Percentiles rank a stretch among this genome's conserved stretches.
Conservation (phyloP, 2,797 vertebrate species). For the Poeciliopsis turneri region DNA sequence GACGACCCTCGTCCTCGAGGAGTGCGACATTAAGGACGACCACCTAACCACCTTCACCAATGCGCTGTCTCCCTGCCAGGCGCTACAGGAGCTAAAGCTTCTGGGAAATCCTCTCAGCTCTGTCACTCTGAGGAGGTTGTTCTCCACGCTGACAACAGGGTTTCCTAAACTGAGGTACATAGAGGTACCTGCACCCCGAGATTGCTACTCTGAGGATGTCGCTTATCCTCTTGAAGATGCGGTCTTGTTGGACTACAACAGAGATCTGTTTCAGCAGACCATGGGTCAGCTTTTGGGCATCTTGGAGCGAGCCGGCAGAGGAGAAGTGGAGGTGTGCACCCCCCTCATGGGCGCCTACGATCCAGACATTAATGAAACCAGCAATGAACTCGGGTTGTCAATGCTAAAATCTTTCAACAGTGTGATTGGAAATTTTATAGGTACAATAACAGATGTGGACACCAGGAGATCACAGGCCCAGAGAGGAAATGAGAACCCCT, state of each 20-base stretch:
- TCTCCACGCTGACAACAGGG: conserved; percentile 76
- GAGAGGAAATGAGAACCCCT: conserved; percentile 9
- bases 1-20: conserved; percentile 85
- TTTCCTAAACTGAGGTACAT: conserved; percentile 85
- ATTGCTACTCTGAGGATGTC: conserved; percentile 87
- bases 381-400: conserved; percentile 87
- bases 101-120: conserved; percentile 91
- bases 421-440: conserved; percentile 86
- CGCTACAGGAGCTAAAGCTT: conserved; percentile 87
- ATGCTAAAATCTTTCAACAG: conserved; percentile 89
- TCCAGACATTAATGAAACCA: conserved; percentile 91
- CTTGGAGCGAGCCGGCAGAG: conserved; percentile 83
- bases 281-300: conserved; percentile 81
- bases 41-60: conserved; percentile 80
- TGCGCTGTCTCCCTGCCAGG: conserved; percentile 81
- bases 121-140: conserved; percentile 80
- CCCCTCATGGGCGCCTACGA: conserved; percentile 90
- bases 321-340: conserved; percentile 84
- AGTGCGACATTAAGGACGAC: conserved; percentile 87
- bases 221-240: conserved; percentile 89
- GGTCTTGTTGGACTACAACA: conserved; percentile 82
- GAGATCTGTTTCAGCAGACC: conserved; percentile 81
- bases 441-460: conserved; percentile 60
- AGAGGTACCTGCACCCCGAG: conserved; percentile 90
- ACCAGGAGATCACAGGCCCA: conserved; percentile 63